Percentiles rank a stretch among this genome's conserved stretches.
Conservation (phyloP, 2,797 vertebrate species). For the Lateolabrax maculatus region DNA sequence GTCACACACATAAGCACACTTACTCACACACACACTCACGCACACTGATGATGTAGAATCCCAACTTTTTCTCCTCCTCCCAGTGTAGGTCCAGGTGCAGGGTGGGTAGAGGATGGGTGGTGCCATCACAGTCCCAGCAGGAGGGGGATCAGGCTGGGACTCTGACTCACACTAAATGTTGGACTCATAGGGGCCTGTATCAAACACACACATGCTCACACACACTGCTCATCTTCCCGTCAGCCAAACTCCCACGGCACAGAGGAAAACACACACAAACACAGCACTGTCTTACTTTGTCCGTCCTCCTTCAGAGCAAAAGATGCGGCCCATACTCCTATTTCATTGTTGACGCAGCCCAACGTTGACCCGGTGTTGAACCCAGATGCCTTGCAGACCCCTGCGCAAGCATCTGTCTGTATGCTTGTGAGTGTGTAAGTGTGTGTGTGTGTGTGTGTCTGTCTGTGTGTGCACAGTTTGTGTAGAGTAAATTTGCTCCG, state of each 20-base stretch:
- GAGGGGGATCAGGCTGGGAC: slow-evolving; percentile 76
- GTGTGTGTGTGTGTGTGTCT: slow-evolving; percentile 43
- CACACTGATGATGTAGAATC: slow-evolving; percentile 71
- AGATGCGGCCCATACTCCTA: slow-evolving; percentile 54
- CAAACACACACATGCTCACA: slow-evolving; percentile 50
- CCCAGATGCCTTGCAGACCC: slow-evolving; percentile 65
- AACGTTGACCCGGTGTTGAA: slow-evolving; percentile 76
- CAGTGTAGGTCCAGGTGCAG: slow-evolving; percentile 82
- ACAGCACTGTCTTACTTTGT: slow-evolving; percentile 55
- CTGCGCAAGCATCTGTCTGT: slow-evolving; percentile 44
- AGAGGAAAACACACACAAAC: slow-evolving; percentile 68
- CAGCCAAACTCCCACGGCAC: slow-evolving; percentile 72
- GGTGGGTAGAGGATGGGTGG: slow-evolving; percentile 85
- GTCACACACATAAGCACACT: slow-evolving; percentile 69
- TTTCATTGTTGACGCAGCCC: slow-evolving; percentile 50
- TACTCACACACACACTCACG: slow-evolving; percentile 62
- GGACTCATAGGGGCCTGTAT: slow-evolving; percentile 76
- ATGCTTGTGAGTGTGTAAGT: slow-evolving; percentile 29
- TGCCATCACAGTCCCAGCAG: slow-evolving; percentile 86
- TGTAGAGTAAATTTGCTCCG: slow-evolving; percentile 80
- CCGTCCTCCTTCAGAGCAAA: slow-evolving; percentile 57
- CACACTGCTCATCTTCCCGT: slow-evolving; percentile 64
- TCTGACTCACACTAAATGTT: slow-evolving; percentile 79
- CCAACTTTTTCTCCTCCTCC: slow-evolving; percentile 68
- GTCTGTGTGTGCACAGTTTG: slow-evolving; percentile 60